Conservation (phyloP, 2,797 vertebrate species). For the Urosaurus nigricauda region DNA sequence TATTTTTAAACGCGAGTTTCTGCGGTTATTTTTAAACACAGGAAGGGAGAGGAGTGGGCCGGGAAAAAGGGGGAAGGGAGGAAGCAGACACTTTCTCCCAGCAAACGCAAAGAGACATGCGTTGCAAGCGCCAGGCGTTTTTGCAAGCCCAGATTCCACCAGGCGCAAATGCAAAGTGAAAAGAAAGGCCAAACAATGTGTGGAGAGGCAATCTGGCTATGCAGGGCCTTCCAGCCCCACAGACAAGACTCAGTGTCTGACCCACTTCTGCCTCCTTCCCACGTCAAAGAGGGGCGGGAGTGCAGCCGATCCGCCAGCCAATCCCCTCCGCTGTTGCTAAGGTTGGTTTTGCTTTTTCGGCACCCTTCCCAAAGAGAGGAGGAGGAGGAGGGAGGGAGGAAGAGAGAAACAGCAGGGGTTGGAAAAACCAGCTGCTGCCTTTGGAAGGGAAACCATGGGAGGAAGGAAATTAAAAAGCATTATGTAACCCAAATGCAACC, state of each 20-base stretch:
- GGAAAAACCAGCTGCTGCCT: background rate
- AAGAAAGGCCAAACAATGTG: too few species aligned
- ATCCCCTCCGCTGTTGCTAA: slow-evolving; percentile 62
- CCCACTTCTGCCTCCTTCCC: slow-evolving; percentile 6
- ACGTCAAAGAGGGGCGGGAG: background rate
- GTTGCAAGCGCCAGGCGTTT: too few species aligned
- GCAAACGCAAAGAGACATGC: too few species aligned
- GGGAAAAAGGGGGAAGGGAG: background rate
- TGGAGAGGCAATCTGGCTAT: background rate
- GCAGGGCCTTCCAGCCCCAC: background rate
- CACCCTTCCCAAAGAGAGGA: background rate
- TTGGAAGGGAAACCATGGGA: background rate
- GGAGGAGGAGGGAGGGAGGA: too few species aligned
- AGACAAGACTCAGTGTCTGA: background rate
- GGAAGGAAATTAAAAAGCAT: background rate
- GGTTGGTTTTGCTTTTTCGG: slow-evolving; percentile 33
- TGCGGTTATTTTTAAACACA: background rate
- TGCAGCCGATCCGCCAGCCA: background rate
- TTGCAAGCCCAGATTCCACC: too few species aligned
- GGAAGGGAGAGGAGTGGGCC: background rate
- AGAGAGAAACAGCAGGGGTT: background rate
- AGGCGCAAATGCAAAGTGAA: too few species aligned
- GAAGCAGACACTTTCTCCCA: background rate
- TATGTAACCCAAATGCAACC: slow-evolving; percentile 44
- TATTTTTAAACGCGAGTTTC: too few species aligned